These are phyloP conservation scores for Cossypha caffra DNA, from an alignment of 2,797 vertebrate genomes.

Conservation along the genomic window DNA sequence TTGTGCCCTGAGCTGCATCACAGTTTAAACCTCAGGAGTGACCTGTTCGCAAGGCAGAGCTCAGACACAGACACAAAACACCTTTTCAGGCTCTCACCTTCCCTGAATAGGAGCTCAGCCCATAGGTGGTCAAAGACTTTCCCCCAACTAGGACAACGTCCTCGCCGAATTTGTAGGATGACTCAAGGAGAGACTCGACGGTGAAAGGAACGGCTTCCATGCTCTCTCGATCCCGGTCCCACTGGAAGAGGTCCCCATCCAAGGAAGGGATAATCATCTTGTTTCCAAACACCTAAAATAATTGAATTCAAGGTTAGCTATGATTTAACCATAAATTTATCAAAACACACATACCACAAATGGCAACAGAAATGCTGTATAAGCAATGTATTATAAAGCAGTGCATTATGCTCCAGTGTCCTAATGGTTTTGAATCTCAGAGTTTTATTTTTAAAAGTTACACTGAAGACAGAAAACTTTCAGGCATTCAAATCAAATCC, in stretches of 20 bases:
- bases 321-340: background rate
- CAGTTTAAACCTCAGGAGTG: background rate
- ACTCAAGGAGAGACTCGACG: slow-evolving; percentile 95
- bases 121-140: slow-evolving; percentile 94
- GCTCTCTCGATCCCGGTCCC: slow-evolving; percentile 94
- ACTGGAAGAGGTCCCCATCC: slow-evolving; percentile 97
- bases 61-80: background rate
- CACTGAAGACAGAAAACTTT: background rate
- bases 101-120: slow-evolving; percentile 91
- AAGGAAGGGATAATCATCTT: slow-evolving; percentile 98
- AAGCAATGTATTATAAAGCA: background rate
- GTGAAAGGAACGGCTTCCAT: slow-evolving; percentile 99
- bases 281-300: slow-evolving; percentile 90
- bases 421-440: background rate
- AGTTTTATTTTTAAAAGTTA: background rate
- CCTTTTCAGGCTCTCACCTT: slow-evolving; percentile 81
- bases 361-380: background rate
- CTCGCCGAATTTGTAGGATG: slow-evolving; percentile 93
- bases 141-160: slow-evolving; percentile 96
- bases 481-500: background rate
- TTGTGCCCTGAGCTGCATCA: background rate
- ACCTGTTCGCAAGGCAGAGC: background rate
- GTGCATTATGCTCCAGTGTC: background rate
- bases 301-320: background rate
- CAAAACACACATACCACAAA: background rate